A percentile compares a stretch with the other conserved stretches of the same genome.
Conservation (phyloP, 2,113 vertebrate genomes). For the Camelus dromedarius region DNA sequence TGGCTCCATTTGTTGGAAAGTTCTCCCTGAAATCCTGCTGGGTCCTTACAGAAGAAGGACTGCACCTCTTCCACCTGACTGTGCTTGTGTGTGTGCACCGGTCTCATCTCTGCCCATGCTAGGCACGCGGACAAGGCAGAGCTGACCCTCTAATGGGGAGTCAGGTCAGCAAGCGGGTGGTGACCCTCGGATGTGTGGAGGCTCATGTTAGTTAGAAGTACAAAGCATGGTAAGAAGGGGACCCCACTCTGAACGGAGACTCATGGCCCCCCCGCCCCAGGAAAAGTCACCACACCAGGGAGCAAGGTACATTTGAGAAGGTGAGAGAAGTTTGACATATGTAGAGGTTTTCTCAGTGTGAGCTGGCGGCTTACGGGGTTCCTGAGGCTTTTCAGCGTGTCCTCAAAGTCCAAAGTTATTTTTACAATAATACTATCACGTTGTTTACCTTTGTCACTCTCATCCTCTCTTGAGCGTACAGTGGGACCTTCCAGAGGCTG, state of each 20-base stretch:
- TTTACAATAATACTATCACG: background rate
- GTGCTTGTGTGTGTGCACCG: background rate
- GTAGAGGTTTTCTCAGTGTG: background rate
- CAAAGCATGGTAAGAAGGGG: background rate
- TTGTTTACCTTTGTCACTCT: background rate
- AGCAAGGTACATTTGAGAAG: background rate
- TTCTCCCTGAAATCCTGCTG: background rate
- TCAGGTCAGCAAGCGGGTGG: background rate
- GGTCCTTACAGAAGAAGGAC: background rate
- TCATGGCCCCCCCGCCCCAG: background rate
- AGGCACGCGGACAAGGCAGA: accelerated
- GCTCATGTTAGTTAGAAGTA: too few species aligned
- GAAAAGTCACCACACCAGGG: background rate
- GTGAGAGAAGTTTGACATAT: background rate
- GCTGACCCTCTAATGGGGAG: background rate
- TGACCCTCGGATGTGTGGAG: background rate
- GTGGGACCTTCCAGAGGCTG: background rate
- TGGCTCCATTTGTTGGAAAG: background rate
- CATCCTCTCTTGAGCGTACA: background rate
- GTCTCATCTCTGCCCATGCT: background rate
- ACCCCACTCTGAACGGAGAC: background rate
- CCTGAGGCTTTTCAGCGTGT: background rate
- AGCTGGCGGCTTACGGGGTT: background rate
- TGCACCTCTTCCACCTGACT: background rate
- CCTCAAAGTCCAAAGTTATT: background rate